phyloP scores from a whole-genome alignment of 2,888 invertebrate species.

The Oxyscelio sp. region DNA sequence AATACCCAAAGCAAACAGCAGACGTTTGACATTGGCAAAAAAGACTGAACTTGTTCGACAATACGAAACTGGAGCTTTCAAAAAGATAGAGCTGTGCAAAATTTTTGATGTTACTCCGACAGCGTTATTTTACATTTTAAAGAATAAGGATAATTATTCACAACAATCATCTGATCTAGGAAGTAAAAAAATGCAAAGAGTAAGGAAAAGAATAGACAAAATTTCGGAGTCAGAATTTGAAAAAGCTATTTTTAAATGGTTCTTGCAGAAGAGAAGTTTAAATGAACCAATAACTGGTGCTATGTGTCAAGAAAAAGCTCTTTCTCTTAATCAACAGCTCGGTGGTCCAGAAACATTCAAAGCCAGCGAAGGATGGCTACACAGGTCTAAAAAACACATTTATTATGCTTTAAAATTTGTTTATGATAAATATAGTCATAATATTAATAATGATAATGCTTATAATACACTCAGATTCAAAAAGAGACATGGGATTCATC shows the following conservation, averaged over 20 bases:
- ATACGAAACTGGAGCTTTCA: too few species aligned
- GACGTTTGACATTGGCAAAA: too few species aligned
- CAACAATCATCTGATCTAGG: background rate
- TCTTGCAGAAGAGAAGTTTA: background rate
- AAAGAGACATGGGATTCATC: conserved; percentile 47
- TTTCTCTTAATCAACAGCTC: background rate
- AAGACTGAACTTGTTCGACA: too few species aligned
- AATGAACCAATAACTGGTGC: conserved; percentile 6
- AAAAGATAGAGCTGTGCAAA: too few species aligned
- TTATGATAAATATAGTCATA: too few species aligned
- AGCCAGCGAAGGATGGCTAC: conserved; percentile 59
- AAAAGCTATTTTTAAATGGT: conserved; percentile 1
- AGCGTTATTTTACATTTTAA: too few species aligned
- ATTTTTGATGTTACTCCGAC: too few species aligned
- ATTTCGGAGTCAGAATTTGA: background rate
- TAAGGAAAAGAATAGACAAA: background rate
- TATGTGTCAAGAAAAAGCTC: background rate
- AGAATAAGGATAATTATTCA: background rate
- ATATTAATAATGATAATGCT: too few species aligned
- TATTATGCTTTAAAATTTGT: too few species aligned
- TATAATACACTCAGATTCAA: too few species aligned
- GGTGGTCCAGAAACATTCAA: conserved; percentile 6
- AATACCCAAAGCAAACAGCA: too few species aligned
- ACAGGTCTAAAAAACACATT: conserved; percentile 51
- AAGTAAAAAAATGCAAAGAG: background rate